Conservation (phyloP, 1,140 invertebrate genomes). For the Pomacea maculata region DNA sequence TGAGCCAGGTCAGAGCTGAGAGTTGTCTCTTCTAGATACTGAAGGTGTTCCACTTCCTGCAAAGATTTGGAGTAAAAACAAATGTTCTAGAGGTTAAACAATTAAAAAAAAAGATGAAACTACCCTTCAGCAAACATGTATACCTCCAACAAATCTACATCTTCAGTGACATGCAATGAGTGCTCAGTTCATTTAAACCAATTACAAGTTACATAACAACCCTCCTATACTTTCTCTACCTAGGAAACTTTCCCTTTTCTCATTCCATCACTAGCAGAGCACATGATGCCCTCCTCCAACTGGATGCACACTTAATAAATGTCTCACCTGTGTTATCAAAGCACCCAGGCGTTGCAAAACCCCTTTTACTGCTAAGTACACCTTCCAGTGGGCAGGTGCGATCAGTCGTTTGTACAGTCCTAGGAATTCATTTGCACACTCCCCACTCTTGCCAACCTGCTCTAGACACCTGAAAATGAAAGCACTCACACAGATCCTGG, state of each 20-base stretch:
- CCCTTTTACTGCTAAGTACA: slow-evolving; percentile 84
- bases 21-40: slow-evolving; percentile 73
- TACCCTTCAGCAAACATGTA: neutral
- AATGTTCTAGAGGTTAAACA: neutral
- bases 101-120: neutral
- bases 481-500: neutral
- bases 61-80: neutral
- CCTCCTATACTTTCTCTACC: too few relatives aligned
- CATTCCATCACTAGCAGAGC: too few relatives aligned
- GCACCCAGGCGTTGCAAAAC: slow-evolving; percentile 85
- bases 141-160: too few relatives aligned
- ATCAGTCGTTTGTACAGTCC: slow-evolving; percentile 82
- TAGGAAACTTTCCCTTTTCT: too few relatives aligned
- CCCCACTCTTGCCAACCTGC: slow-evolving; percentile 72
- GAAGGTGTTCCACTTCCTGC: slow-evolving; percentile 82
- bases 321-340: slow-evolving; percentile 76
- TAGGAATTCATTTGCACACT: slow-evolving; percentile 89
- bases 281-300: neutral
- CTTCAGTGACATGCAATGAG: too few relatives aligned
- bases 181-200: too few relatives aligned
- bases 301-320: too few relatives aligned
- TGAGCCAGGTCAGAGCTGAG: slow-evolving; percentile 93
- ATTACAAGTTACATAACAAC: too few relatives aligned
- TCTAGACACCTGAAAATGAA: slow-evolving; percentile 75
- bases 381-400: slow-evolving; percentile 76